These are phyloP conservation scores for Callorhinus ursinus DNA, from an alignment of 2,113 vertebrate species.

Conservation along the genomic window DNA sequence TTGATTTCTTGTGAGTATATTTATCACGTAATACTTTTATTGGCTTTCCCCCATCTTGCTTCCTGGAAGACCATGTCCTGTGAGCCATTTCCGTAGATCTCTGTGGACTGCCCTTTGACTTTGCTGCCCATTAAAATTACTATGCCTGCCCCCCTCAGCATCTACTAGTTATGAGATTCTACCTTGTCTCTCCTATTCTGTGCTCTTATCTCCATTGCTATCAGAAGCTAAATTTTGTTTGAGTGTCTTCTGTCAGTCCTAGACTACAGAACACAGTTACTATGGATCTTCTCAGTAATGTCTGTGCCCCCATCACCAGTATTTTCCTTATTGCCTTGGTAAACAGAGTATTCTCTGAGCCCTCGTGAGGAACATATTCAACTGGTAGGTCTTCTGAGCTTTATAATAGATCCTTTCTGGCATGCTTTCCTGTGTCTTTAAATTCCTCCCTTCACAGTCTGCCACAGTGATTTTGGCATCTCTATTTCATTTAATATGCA, in stretches of 20 bases:
- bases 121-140: not conserved
- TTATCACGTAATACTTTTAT: not conserved
- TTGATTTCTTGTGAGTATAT: not conserved
- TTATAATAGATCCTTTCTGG: not conserved
- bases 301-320: not conserved
- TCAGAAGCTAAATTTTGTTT: not conserved
- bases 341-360: not conserved
- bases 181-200: not conserved
- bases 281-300: not conserved
- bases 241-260: not conserved
- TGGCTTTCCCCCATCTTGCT: not conserved
- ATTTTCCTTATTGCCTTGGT: not conserved
- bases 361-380: not conserved
- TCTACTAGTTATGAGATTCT: not conserved
- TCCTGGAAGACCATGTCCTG: not conserved
- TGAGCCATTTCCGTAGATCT: not conserved
- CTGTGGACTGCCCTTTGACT: not conserved
- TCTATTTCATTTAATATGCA: not conserved
- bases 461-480: not conserved
- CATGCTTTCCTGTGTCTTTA: slow-evolving; percentile 5
- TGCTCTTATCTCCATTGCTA: not conserved
- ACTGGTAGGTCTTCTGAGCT: not conserved
- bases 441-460: not conserved
- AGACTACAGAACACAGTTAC: not conserved
- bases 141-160: not conserved